A percentile compares a stretch with the other conserved stretches of the same genome.
phyloP scores from a whole-genome alignment of 2,797 vertebrate species.

The Phaenicophaeus curvirostris region DNA sequence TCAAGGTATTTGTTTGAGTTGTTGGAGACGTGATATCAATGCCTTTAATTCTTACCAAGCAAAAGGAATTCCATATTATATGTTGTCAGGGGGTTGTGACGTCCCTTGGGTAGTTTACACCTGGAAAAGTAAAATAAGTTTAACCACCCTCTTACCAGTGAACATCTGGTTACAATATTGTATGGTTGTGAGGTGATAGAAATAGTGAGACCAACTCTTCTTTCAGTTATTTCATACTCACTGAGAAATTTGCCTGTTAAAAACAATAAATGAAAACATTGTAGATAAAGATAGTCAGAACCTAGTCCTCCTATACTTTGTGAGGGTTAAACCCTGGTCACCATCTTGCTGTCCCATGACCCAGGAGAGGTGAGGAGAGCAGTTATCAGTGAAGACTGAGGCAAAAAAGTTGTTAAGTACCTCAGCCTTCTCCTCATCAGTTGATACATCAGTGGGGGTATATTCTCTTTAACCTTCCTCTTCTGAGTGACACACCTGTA shows the following conservation, averaged over 20 bases:
- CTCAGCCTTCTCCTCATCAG: too few relatives aligned
- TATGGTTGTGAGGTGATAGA: neutral
- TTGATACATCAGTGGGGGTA: too few relatives aligned
- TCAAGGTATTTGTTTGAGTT: neutral
- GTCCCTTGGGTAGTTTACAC: neutral
- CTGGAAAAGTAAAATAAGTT: neutral
- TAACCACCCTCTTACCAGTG: neutral
- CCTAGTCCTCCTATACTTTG: too few relatives aligned
- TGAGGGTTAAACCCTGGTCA: too few relatives aligned
- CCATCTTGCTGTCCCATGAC: too few relatives aligned
- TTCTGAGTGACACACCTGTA: too few relatives aligned
- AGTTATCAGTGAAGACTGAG: too few relatives aligned
- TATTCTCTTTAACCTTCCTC: too few relatives aligned
- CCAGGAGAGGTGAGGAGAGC: too few relatives aligned
- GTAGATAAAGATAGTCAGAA: neutral
- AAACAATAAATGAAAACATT: neutral
- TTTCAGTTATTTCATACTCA: neutral
- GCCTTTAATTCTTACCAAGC: neutral
- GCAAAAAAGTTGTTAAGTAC: too few relatives aligned
- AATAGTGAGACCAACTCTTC: neutral
- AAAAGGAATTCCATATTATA: neutral
- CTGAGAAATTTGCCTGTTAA: neutral
- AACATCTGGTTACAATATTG: neutral
- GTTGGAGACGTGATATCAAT: neutral
- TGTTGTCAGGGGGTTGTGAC: neutral